phyloP scores from a whole-genome alignment of 1,140 invertebrate species.

The Plodia interpunctella region DNA sequence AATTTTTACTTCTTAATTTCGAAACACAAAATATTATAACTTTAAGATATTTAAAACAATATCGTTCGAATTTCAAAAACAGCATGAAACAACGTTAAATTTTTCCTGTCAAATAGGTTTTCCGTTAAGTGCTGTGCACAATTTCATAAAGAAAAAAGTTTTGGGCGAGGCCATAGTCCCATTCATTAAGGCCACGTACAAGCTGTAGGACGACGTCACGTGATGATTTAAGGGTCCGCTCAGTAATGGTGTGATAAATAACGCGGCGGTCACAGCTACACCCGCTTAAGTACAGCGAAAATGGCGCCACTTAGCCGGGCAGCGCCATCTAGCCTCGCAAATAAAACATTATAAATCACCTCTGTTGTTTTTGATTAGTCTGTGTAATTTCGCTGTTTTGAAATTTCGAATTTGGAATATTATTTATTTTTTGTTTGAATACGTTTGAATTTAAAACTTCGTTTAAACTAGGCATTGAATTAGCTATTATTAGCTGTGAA shows the following conservation, averaged over 20 bases:
- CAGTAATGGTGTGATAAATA: slow-evolving; percentile 74
- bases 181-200: slow-evolving; percentile 64
- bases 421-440: background rate
- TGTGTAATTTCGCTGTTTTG: slow-evolving; percentile 26
- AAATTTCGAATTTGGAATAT: slow-evolving; percentile 11
- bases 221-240: slow-evolving; percentile 68
- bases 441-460: no score
- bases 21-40: no score
- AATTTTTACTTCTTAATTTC: no score
- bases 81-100: slow-evolving; percentile 31
- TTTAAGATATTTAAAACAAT: no score
- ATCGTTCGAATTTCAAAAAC: background rate
- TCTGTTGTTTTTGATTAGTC: slow-evolving; percentile 33
- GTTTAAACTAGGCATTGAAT: no score
- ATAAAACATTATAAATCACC: slow-evolving; percentile 43
- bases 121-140: slow-evolving; percentile 61
- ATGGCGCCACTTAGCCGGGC: slow-evolving; percentile 58
- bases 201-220: slow-evolving; percentile 48
- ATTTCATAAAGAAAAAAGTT: slow-evolving; percentile 63
- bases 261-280: slow-evolving; percentile 54
- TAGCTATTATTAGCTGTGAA: no score
- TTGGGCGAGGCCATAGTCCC: slow-evolving; percentile 29
- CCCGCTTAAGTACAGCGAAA: slow-evolving; percentile 43
- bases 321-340: slow-evolving; percentile 62
- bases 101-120: slow-evolving; percentile 62